These are phyloP conservation scores for Oenanthe melanoleuca DNA, from an alignment of 2,113 vertebrate species.

Conservation along the genomic window DNA sequence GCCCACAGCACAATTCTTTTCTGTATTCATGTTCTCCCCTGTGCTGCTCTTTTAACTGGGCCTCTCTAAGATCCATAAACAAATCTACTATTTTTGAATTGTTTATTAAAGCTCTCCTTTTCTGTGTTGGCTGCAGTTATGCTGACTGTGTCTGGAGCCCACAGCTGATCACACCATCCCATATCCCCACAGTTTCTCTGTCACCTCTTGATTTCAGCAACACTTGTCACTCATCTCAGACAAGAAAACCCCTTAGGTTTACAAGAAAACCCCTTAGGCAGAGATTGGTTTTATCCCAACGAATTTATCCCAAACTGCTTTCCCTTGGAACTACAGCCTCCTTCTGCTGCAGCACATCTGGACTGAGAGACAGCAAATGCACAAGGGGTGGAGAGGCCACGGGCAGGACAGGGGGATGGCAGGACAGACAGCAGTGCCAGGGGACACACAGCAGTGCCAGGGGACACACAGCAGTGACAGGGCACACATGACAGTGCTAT, in stretches of 20 bases:
- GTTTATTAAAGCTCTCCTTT: background rate
- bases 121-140: background rate
- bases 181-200: background rate
- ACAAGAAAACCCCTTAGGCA: background rate
- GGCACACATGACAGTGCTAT: too few species aligned
- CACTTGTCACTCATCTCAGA: background rate
- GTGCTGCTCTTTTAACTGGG: background rate
- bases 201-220: background rate
- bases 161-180: background rate
- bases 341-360: background rate
- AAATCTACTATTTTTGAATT: background rate
- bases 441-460: too few species aligned
- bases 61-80: background rate
- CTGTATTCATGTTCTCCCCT: background rate
- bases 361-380: background rate
- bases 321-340: background rate
- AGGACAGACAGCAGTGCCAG: background rate
- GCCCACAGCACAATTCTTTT: background rate
- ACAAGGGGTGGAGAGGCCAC: background rate
- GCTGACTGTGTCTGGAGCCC: background rate
- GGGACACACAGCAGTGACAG: too few species aligned
- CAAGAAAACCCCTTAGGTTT: background rate
- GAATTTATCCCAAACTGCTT: background rate
- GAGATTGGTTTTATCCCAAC: background rate
- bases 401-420: fast-evolving